These are phyloP conservation scores for Gavia stellata DNA, from an alignment of 2,113 vertebrate species.

Conservation along the genomic window DNA sequence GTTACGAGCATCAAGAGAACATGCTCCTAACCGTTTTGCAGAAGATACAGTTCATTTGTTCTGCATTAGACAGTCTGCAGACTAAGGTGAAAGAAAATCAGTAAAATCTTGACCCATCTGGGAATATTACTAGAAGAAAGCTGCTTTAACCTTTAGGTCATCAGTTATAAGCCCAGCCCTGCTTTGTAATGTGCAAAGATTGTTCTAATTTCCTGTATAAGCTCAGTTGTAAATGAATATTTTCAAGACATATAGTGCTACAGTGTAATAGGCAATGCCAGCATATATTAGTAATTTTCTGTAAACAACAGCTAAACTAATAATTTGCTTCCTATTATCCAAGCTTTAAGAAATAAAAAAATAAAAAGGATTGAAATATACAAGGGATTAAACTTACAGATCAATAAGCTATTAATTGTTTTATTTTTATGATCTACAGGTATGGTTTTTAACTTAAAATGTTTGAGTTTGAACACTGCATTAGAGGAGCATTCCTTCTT, in stretches of 20 bases:
- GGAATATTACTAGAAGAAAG: background rate
- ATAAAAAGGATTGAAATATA: background rate
- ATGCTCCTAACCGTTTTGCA: background rate
- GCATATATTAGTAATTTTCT: background rate
- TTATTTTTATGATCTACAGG: background rate
- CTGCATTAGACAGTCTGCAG: background rate
- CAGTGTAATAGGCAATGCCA: background rate
- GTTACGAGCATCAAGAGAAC: background rate
- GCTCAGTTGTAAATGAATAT: background rate
- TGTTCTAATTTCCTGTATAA: background rate
- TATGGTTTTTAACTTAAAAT: background rate
- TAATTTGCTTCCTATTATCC: background rate
- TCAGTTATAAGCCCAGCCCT: background rate
- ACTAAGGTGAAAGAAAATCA: background rate
- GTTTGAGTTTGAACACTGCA: background rate
- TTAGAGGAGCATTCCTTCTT: background rate
- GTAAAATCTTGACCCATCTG: background rate
- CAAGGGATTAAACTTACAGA: background rate
- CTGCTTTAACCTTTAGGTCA: background rate
- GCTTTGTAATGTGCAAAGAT: background rate
- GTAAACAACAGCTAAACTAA: background rate
- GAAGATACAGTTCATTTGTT: background rate
- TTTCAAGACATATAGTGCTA: background rate
- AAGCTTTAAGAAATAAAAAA: background rate
- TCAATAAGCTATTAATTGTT: background rate